Base-by-base conservation (phyloP, 2,113 vertebrate genomes). In the Trichechus manatus region DNA sequence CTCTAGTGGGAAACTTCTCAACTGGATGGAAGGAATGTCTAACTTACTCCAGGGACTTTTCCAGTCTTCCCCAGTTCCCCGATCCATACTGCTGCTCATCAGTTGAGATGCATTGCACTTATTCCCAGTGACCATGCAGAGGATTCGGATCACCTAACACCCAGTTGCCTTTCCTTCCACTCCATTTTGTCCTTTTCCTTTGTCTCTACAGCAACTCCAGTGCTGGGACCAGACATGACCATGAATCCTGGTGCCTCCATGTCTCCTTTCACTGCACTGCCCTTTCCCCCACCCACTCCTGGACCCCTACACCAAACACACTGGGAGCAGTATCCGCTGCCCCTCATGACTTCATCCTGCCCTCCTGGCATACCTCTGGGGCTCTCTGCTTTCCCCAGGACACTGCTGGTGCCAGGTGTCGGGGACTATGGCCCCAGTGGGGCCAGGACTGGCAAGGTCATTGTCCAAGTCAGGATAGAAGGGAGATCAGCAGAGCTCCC, bases 181-280 rank as follows among this genome's bases (percentile, higher is more conserved):
- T 50, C 33, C 5, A 59, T 13, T 53, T 53, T 14, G 2, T 47
- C 9, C 23, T 61, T 77, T 56, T 63, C 29, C 19, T 85, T 92
- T 96, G 9, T 94, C 81, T 96, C 87, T 17, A 82, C 95, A 97
- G 94, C 53, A 27, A 64, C 63, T 63, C 3, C 80, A 22, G 2
- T 47, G 66, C 39, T 50, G 72, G 50, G 82, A 39, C 39, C 39
- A 39, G 39, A 39, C 3, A 39, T 39, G 39, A 39, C 39, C 39
- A 39, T 39, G 39, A 79, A 75, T n/a, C 8, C 78, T 0, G 82
- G 77, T 0, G 7, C 59, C 79, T 78, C 79, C 56, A 1, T 29
- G 15, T 8, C 47, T 44, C 9, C 86, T 1, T 88, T 89, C 61
- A 11, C 2, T 2, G 1, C 22, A 68, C 29, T 75, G 63, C 84